These are phyloP conservation scores for Morpho deidamia DNA, from an alignment of 2,888 invertebrate genomes.

Conservation along the genomic window DNA sequence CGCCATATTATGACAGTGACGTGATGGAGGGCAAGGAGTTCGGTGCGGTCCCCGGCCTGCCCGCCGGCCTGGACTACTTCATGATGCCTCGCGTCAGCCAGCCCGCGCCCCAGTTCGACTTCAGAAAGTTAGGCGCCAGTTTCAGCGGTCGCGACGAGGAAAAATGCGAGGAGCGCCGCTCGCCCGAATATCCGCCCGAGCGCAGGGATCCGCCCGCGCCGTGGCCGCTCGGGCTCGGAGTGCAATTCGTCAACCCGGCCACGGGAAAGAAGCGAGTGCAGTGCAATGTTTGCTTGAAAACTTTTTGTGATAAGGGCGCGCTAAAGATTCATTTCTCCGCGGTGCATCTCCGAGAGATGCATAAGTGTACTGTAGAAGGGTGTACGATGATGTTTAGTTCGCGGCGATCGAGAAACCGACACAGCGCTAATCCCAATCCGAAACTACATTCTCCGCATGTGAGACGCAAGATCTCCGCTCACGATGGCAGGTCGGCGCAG, in stretches of 20 bases:
- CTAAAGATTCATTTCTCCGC: constrained; percentile 99
- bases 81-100: constrained; percentile 83
- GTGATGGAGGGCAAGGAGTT: constrained; percentile 75
- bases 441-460: constrained; percentile 97
- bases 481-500: constrained; percentile 92
- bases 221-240: constrained; percentile 89
- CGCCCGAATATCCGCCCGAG: constrained; percentile 59
- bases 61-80: constrained; percentile 72
- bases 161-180: constrained; percentile 57
- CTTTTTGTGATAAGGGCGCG: constrained; percentile 99
- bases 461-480: constrained; percentile 93
- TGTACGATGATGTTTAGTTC: constrained; percentile 99
- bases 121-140: constrained; percentile 84
- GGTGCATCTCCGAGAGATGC: constrained; percentile 98
- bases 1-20: constrained; percentile 67
- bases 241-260: constrained; percentile 92
- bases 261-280: constrained; percentile 97
- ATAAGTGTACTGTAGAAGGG: constrained; percentile 98
- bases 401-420: constrained; percentile 94
- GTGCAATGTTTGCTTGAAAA: constrained; percentile 98
- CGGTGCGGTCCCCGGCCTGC: constrained; percentile 69
- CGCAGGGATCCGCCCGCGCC: constrained; percentile 77
- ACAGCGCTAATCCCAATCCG: constrained; percentile 98
- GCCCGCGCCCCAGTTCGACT: constrained; percentile 93
- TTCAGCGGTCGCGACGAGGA: constrained; percentile 77